Conservation (phyloP, 2,113 vertebrate genomes). For the Phocoena sinus region DNA sequence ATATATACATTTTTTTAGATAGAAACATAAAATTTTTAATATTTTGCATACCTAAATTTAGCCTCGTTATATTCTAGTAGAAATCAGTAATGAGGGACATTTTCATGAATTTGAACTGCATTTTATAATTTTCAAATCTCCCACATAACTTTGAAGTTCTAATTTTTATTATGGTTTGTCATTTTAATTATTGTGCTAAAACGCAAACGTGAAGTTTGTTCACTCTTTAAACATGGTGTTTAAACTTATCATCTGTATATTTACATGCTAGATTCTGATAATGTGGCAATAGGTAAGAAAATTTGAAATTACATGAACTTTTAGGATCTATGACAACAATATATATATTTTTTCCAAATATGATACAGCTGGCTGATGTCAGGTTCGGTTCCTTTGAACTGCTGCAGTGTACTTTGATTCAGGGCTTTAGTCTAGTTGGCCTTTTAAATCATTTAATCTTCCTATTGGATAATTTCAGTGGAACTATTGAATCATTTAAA, state of each 20-base stretch:
- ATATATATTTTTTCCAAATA: not conserved
- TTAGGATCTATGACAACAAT: not conserved
- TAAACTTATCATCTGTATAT: not conserved
- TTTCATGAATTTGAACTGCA: not conserved
- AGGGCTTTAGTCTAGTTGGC: not conserved
- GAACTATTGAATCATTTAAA: not conserved
- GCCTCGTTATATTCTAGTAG: not conserved
- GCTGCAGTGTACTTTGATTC: not conserved
- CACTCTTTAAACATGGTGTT: not conserved
- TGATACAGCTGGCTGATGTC: not conserved
- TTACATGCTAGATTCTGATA: not conserved
- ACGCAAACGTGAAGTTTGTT: not conserved
- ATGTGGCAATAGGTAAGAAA: not conserved
- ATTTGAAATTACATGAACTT: not conserved
- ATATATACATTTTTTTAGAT: not conserved
- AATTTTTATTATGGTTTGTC: not conserved
- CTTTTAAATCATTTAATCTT: not conserved
- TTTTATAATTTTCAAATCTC: not conserved
- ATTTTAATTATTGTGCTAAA: not conserved
- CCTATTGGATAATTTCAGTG: not conserved
- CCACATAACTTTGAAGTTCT: not conserved
- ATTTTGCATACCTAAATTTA: not conserved
- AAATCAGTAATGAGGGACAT: not conserved
- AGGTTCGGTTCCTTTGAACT: not conserved
- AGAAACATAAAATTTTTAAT: not conserved